Percentiles rank a stretch among this genome's conserved stretches.
Conservation (phyloP, 1,140 invertebrate species). For the Drosophila oshimai region DNA sequence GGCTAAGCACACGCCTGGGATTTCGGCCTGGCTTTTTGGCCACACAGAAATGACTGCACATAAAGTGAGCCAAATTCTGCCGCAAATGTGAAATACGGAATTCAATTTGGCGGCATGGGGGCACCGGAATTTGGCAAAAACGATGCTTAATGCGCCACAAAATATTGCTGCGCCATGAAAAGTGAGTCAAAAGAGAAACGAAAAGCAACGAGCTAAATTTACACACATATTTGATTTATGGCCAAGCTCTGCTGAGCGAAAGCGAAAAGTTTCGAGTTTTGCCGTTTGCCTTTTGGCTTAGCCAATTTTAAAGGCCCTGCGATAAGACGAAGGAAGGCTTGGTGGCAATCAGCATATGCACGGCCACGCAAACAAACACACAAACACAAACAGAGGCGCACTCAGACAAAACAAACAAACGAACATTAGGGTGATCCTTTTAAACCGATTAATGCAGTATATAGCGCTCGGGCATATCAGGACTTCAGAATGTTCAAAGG, state of each 20-base stretch:
- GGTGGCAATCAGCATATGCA: constrained; percentile 69
- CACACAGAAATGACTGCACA: constrained; percentile 55
- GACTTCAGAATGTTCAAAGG: neutral
- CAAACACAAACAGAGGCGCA: constrained; percentile 19
- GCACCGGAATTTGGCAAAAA: constrained; percentile 32
- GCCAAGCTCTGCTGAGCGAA: constrained; percentile 1
- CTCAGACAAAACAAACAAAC: neutral
- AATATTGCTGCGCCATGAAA: constrained; percentile 55
- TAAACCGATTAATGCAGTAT: too few relatives aligned
- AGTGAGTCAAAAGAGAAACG: constrained; percentile 36
- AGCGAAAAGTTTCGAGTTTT: constrained; percentile 42
- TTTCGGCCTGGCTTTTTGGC: constrained; percentile 39
- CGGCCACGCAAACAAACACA: constrained; percentile 25
- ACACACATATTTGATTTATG: constrained; percentile 60
- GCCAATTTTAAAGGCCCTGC: constrained; percentile 28
- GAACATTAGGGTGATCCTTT: neutral
- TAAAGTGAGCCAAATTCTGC: constrained; percentile 47
- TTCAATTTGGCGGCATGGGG: neutral
- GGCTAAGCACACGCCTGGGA: constrained; percentile 56
- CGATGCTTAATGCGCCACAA: constrained; percentile 59
- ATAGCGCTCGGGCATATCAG: too few relatives aligned
- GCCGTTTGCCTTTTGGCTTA: constrained; percentile 40
- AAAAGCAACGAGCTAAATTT: constrained; percentile 20
- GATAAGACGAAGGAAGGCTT: constrained; percentile 49
- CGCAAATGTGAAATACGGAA: constrained; percentile 18